Evolutionary conservation across 2,888 invertebrate species (phyloP), one percentile per base, ranked within the genome.

Genomic region (Arrhopalites spinosus): DNA sequence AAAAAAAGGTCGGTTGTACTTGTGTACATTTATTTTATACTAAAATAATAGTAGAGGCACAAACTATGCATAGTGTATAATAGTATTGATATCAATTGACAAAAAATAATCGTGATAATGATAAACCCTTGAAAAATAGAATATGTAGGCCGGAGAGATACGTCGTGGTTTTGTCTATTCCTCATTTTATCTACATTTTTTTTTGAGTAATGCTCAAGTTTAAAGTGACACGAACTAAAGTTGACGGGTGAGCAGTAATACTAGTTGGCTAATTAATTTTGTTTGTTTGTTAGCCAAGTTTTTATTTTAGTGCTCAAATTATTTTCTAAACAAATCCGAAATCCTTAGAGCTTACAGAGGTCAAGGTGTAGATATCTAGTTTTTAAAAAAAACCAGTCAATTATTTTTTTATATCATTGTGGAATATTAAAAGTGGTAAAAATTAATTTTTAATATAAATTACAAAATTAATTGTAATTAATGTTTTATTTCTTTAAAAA

Each of bases 181-280:
- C 13, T 27, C 59, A 7, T 59, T 59, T 5, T 25, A 3, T 53
- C 5, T 20, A n/a, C n/a, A n/a, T 8, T 53, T 59, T 1, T 56
- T 3, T 27, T 64, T 47, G 20, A n/a, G 20, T 27, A 66, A 68
- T 68, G 68, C 50, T 68, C 23, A 68, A 72, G 63, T 72, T 72
- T 27, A 72, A 59, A 72, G 61, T 61, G 2, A 72, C 72, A 36
- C 15, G 72, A 23, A 43, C 11, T 2, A 72, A 25, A 45, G 29
- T 17, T 23, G 72, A 61, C 15, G 45, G 72, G 61, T 72, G 43
- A 8, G 2, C 13, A 23, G 11, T n/a, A 25, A 63, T 17, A 27
- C 30, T 30, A 64, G 30, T 64, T 36, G 5, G 11, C 36, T 36
- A 36, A 36, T 36, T 36, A 36, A 7, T 27, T 67, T 43, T n/a